Base-by-base conservation (phyloP, 1,140 invertebrate species). In the Drosophila carrolli region DNA sequence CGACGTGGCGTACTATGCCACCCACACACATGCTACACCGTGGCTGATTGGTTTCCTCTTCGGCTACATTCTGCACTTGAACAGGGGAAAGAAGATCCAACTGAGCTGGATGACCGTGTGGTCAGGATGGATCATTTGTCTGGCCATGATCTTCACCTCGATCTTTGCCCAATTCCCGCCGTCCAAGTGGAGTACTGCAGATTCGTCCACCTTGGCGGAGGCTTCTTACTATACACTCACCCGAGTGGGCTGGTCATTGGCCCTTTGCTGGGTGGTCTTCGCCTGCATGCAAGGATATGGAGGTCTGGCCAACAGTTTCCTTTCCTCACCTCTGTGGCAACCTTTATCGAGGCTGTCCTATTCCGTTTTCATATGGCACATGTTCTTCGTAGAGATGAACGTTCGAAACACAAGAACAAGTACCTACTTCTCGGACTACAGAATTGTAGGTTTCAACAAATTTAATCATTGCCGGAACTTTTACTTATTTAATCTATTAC, bases 371-470 rank as follows among this genome's bases (percentile, higher is more conserved):
- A 44, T 44, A 4, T 44, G 43, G 43, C 43, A 44, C 16, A 19
- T 23, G 44, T 46, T 46, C 44, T 46, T 46, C 16, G 10, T 46
- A 7, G 44, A 46, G 44, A 23, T 23, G 16, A 46, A 46, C 44
- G 44, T 9, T 1, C 9, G 44, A 14, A 46, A 2, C 6, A 46
- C 44, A 9, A 23, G 44, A 10, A 46, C 44, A 1, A 46, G 1
- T 19, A 11, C 19, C 13, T 46, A 46, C 44, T 46, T 46, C 19
- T 46, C 44, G 19, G 19, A 46, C 23, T 46, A 46, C 44, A 5
- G 10, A 46, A 23, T 23, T 19, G 44, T 46, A 5, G 8, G 44
- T 13, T 23, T 23, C 1, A 13, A 13, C 10, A 9, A 13, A 13
- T 10, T 23, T 3, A 23, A 23, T 9, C 1, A 23, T 23, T 1